A percentile compares a stretch with the other conserved stretches of the same genome.
phyloP scores from a whole-genome alignment of 2,113 vertebrate species.

The Dolichallabes microphthalmus region DNA sequence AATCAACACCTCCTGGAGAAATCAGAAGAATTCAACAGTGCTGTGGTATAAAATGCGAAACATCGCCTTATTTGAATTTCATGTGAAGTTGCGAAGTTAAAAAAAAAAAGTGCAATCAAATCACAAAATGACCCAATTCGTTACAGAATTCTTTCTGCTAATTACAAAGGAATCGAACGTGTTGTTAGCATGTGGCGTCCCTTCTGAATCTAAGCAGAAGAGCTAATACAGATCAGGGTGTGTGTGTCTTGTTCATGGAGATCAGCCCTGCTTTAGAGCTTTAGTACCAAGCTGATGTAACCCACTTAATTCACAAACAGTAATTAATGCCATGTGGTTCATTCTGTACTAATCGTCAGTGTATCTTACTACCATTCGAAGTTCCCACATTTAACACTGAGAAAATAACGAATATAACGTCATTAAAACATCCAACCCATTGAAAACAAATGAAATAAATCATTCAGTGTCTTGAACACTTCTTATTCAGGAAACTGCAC shows the following conservation, averaged over 20 bases:
- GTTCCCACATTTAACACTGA: not conserved
- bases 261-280: not conserved
- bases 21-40: not conserved
- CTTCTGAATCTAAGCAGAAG: not conserved
- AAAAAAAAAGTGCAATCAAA: not conserved
- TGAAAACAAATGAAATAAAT: not conserved
- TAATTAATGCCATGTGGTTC: not conserved
- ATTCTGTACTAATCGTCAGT: not conserved
- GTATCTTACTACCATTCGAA: not conserved
- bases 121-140: not conserved
- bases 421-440: not conserved
- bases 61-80: not conserved
- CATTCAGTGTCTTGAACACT: not conserved
- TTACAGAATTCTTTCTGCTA: not conserved
- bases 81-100: not conserved
- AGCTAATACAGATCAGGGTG: not conserved
- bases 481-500: too few species aligned
- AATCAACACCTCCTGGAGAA: not conserved
- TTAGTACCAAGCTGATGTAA: not conserved
- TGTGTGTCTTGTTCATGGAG: too few species aligned
- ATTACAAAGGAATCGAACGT: too few species aligned
- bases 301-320: not conserved
- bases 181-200: conserved; percentile 6
- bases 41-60: not conserved
- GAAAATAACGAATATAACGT: not conserved